phyloP scores from a whole-genome alignment of 2,888 invertebrate species.

The Penaeus monodon region DNA sequence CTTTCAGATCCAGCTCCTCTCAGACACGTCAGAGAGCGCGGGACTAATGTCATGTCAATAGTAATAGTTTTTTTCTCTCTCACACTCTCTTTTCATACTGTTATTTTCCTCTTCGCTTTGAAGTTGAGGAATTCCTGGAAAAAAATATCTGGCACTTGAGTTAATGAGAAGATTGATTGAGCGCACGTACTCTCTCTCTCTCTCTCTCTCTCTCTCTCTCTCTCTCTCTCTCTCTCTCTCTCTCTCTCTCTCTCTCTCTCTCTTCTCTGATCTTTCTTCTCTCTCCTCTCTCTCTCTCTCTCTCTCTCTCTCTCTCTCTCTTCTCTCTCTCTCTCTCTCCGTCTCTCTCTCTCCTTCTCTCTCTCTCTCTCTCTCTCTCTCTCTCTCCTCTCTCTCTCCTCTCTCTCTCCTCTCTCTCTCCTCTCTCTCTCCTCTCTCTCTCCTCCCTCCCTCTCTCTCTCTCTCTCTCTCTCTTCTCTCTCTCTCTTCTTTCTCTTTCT shows the following conservation, averaged over 20 bases:
- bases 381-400: not conserved
- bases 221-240: slow-evolving; percentile 20
- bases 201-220: slow-evolving; percentile 25
- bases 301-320: slow-evolving; percentile 14
- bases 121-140: too few species aligned
- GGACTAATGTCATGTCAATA: too few species aligned
- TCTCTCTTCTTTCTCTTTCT: not conserved
- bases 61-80: too few species aligned
- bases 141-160: too few species aligned
- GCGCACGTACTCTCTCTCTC: not conserved
- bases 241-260: not conserved
- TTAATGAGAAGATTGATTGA: not conserved
- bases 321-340: not conserved
- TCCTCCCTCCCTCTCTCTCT: not conserved
- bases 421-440: not conserved
- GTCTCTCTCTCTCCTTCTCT: not conserved
- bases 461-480: not conserved
- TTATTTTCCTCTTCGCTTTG: too few species aligned
- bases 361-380: not conserved
- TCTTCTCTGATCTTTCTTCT: not conserved
- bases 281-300: not conserved
- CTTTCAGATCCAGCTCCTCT: too few species aligned
- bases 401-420: not conserved
- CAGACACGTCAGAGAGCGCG: too few species aligned
- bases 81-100: too few species aligned